Conservation (phyloP, 2,888 invertebrate species). For the Campoplex nolae region DNA sequence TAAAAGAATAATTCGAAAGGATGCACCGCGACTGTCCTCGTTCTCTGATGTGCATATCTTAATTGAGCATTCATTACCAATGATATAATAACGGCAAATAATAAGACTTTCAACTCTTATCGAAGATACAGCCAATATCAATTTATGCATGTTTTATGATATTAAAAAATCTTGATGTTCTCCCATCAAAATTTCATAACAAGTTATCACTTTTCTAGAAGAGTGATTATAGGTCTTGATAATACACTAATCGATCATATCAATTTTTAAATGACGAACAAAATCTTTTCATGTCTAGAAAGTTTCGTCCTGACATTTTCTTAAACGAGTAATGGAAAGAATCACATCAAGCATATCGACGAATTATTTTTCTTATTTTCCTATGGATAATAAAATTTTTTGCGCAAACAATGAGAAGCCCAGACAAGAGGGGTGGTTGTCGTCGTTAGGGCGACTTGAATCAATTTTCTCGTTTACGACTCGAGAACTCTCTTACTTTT, state of each 20-base stretch:
- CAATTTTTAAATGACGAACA: background rate
- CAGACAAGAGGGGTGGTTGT: conserved; percentile 43
- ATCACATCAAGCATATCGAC: background rate
- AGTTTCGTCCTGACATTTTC: background rate
- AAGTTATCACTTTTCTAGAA: no score
- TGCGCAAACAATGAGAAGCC: conserved; percentile 66
- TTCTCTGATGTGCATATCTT: background rate
- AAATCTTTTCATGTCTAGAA: background rate
- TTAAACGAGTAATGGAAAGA: background rate
- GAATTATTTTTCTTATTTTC: background rate
- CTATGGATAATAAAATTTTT: conserved; percentile 4
- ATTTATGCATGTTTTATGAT: no score
- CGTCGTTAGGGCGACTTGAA: conserved; percentile 68
- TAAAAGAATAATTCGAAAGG: no score
- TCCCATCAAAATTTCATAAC: no score
- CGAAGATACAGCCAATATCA: background rate
- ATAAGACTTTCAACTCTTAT: no score
- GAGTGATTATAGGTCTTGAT: background rate
- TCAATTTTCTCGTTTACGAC: conserved; percentile 70
- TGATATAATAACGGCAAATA: background rate
- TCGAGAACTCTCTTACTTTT: conserved; percentile 7
- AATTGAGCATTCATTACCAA: background rate
- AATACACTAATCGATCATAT: background rate
- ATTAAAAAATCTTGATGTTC: no score
- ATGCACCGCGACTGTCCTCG: background rate